Conservation (phyloP, 2,888 invertebrate genomes). For the Chouioia cunea region DNA sequence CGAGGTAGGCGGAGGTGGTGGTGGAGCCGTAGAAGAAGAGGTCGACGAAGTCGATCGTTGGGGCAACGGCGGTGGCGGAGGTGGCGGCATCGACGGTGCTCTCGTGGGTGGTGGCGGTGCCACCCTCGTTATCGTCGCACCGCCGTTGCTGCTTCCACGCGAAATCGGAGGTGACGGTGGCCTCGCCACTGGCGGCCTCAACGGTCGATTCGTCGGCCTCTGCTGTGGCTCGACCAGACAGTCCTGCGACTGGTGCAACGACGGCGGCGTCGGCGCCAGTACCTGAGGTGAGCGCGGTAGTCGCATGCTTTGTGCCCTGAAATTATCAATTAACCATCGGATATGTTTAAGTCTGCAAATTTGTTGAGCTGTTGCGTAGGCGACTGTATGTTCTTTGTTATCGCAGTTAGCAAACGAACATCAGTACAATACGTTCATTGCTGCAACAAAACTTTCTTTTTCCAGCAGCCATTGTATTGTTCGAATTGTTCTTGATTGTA, state of each 20-base stretch:
- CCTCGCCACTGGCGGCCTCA: slow-evolving; percentile 73
- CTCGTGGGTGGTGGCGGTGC: slow-evolving; percentile 65
- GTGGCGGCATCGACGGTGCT: slow-evolving; percentile 61
- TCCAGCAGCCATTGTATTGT: too few relatives aligned
- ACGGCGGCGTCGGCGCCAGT: slow-evolving; percentile 69
- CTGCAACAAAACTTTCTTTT: too few relatives aligned
- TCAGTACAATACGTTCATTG: too few relatives aligned
- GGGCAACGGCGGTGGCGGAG: slow-evolving; percentile 65
- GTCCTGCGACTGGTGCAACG: slow-evolving; percentile 72
- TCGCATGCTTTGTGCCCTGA: slow-evolving; percentile 87
- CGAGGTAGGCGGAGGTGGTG: slow-evolving; percentile 51
- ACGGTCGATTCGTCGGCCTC: slow-evolving; percentile 69
- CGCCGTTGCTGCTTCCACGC: slow-evolving; percentile 43
- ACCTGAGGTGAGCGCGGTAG: slow-evolving; percentile 79
- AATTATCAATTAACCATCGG: slow-evolving; percentile 70
- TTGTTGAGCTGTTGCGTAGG: too few relatives aligned
- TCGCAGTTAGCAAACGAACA: too few relatives aligned
- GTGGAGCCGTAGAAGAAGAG: slow-evolving; percentile 45
- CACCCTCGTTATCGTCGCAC: slow-evolving; percentile 54
- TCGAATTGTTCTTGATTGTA: too few relatives aligned
- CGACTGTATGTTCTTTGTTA: too few relatives aligned
- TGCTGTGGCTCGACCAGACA: slow-evolving; percentile 65
- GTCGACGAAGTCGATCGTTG: slow-evolving; percentile 56
- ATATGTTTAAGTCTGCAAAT: too few relatives aligned
- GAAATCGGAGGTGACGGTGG: slow-evolving; percentile 73